These are phyloP conservation scores for Pseudopleuronectes americanus DNA, from an alignment of 2,797 vertebrate species.

Conservation along the genomic window DNA sequence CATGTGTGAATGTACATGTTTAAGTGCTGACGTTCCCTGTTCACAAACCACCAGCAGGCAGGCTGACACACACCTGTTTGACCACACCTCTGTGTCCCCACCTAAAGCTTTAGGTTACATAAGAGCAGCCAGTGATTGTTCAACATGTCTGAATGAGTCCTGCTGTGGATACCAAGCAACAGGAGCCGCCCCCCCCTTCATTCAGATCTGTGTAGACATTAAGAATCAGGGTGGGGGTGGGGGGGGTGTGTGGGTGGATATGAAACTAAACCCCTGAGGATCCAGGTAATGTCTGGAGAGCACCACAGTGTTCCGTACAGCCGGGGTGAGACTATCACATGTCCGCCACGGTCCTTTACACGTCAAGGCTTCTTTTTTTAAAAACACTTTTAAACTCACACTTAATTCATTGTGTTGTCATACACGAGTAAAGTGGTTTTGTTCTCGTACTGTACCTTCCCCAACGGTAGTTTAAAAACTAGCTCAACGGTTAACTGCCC, in stretches of 20 bases:
- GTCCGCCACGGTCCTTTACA: neutral
- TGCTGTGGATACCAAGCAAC: neutral
- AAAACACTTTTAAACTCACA: no score
- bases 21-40: constrained; percentile 11
- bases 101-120: constrained; percentile 47
- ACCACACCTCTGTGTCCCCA: constrained; percentile 66
- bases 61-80: constrained; percentile 70
- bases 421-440: neutral
- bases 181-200: neutral
- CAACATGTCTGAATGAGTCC: neutral
- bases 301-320: neutral
- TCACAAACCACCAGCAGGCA: no score
- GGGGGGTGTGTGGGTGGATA: neutral
- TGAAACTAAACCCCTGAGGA: neutral
- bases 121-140: constrained; percentile 13
- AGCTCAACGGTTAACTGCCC: constrained; percentile 10
- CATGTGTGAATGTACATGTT: neutral
- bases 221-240: no score
- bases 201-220: no score
- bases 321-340: constrained; percentile 44
- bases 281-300: constrained; percentile 30
- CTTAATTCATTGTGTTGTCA: no score
- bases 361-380: neutral
- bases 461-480: neutral
- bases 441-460: neutral